Conservation (phyloP, 1,140 invertebrate species). For the Diachasma alloeum region DNA sequence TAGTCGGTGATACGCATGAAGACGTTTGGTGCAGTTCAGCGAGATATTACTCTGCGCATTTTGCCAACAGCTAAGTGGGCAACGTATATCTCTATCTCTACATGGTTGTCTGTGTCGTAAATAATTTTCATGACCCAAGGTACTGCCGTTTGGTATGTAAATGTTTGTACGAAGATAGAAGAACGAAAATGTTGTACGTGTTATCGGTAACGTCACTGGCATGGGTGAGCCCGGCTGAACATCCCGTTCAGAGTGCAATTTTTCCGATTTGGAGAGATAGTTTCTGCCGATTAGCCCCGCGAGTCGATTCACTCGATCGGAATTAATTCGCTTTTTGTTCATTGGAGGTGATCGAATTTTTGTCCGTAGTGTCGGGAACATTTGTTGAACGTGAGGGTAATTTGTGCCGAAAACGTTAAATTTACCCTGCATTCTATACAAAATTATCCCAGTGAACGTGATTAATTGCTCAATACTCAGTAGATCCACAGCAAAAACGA, state of each 20-base stretch:
- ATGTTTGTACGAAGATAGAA: conserved; percentile 55
- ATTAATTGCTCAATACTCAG: too few species aligned
- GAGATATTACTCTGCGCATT: background rate
- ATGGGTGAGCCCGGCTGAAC: background rate
- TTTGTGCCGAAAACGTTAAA: too few species aligned
- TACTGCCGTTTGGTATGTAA: conserved; percentile 55
- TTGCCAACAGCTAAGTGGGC: background rate
- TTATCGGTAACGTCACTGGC: conserved; percentile 1
- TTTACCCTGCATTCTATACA: too few species aligned
- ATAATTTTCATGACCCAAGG: conserved; percentile 47
- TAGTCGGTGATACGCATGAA: background rate
- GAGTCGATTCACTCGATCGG: too few species aligned
- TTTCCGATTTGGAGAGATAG: too few species aligned
- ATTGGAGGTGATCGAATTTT: too few species aligned
- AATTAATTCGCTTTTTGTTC: too few species aligned
- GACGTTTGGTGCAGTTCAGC: background rate
- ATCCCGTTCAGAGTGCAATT: background rate
- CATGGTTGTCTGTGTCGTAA: conserved; percentile 41
- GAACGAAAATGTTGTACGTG: conserved; percentile 6
- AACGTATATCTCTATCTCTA: conserved; percentile 2
- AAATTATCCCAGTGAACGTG: too few species aligned
- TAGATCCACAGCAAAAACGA: too few species aligned
- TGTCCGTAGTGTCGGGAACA: too few species aligned
- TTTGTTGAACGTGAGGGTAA: too few species aligned
- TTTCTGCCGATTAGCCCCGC: too few species aligned